phyloP scores from a whole-genome alignment of 2,888 invertebrate genomes.

The Eupelmus urozonus region DNA sequence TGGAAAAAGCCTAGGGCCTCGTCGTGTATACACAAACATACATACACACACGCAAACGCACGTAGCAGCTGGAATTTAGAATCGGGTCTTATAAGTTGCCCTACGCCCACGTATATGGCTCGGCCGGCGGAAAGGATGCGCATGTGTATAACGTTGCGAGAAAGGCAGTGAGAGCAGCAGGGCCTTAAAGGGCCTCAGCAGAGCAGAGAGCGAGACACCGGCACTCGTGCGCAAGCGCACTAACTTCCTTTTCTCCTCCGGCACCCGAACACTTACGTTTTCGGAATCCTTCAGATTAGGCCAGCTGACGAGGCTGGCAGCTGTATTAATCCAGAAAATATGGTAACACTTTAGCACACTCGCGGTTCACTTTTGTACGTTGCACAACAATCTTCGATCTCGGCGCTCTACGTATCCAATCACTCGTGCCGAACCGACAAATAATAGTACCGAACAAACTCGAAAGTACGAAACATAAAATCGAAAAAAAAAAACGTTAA shows the following conservation, averaged over 20 bases:
- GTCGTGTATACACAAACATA: too few species aligned
- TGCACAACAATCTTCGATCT: background rate
- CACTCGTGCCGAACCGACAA: background rate
- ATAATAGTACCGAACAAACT: background rate
- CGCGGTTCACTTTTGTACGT: conserved; percentile 18
- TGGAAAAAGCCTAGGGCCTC: too few species aligned
- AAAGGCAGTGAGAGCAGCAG: background rate
- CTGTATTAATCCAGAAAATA: conserved; percentile 14
- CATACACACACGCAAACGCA: too few species aligned
- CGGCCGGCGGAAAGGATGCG: background rate
- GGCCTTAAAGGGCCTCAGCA: background rate
- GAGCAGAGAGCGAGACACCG: background rate
- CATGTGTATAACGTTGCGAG: background rate
- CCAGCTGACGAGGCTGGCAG: background rate
- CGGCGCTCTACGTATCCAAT: too few species aligned
- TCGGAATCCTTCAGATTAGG: background rate
- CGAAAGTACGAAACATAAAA: background rate
- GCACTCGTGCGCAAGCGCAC: conserved; percentile 7
- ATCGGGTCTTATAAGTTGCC: too few species aligned
- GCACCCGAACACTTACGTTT: conserved; percentile 4
- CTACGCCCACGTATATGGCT: too few species aligned
- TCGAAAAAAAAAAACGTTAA: background rate
- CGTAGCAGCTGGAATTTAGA: too few species aligned
- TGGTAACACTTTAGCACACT: conserved; percentile 27
- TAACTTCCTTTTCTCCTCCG: background rate